Evolutionary conservation across 2,888 invertebrate genomes (phyloP), one percentile per base, ranked within the genome.

Genomic region (Andrena minutula): DNA sequence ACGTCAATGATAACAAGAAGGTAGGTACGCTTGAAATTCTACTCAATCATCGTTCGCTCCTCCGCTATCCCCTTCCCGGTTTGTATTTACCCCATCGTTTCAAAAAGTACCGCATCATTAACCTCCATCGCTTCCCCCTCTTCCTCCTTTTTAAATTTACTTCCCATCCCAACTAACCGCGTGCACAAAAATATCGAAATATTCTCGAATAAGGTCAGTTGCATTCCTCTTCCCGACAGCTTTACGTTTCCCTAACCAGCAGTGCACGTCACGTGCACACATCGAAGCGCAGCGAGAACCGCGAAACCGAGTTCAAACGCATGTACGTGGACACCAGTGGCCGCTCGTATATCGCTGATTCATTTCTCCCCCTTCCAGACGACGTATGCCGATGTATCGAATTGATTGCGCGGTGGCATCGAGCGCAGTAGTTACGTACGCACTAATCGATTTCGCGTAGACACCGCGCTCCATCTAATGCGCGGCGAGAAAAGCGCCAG

Each of bases 1-100:
- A 80, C 83, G 84, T 87, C 88, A 86, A 89, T 89, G 88, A 91
- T 82, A 88, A 79, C 73, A 78, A 75, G 71, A 86, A 90, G 91
- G 90, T 91, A 91, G 79, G 89, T 86, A 65, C 1, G 16, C 1
- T n/a, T 3, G 20, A 73, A n/a, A 60, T 41, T 16, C 16, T 35
- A 2, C 20, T 51, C 20, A 41, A 4, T 26, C 16, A 20, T 23
- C 20, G 10, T 2, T 28, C 28, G n/a, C 3, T 51, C 61, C 10
- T 20, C 20, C 7, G 8, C 20, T 2, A n/a, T 16, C 20, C n/a
- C n/a, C n/a, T 6, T 8, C 23, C 4, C 23, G 10, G 23, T 26
- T 58, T 41, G 23, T 35, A 7, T 12, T 49, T n/a, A 60, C 2
- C 26, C n/a, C 20, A 7, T 35, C 20, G 10, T 41, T 12, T 51